These are phyloP conservation scores for Xanthia icteritia DNA, from an alignment of 2,888 invertebrate genomes.

Conservation along the genomic window DNA sequence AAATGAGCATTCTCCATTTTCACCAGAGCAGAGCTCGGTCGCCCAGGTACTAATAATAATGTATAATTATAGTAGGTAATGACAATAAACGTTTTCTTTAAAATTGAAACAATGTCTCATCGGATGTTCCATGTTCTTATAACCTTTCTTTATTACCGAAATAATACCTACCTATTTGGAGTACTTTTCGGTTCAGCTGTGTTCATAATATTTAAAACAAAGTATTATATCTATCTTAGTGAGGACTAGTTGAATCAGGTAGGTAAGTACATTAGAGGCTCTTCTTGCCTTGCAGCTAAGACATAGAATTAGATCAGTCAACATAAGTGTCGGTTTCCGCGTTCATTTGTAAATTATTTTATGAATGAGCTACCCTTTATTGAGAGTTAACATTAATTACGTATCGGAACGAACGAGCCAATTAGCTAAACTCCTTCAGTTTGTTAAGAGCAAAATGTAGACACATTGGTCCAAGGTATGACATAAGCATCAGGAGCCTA, in stretches of 20 bases:
- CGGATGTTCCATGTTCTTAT: neutral
- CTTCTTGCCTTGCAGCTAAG: neutral
- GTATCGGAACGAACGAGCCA: neutral
- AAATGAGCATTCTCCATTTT: no score
- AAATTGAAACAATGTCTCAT: no score
- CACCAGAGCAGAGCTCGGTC: no score
- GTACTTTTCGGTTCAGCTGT: neutral
- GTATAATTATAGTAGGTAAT: neutral
- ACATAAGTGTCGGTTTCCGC: no score
- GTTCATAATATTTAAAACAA: neutral
- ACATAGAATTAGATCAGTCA: neutral
- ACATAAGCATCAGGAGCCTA: slow-evolving; percentile 9
- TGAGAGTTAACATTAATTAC: neutral
- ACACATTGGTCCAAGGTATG: neutral
- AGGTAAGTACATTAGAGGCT: no score
- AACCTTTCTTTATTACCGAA: neutral
- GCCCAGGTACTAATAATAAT: no score
- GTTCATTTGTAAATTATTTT: neutral
- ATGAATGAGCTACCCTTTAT: neutral
- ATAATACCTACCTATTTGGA: neutral
- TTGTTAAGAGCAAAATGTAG: slow-evolving; percentile 19
- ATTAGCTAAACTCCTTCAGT: neutral
- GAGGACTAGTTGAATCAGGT: neutral
- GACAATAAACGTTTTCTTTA: neutral
- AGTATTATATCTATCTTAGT: no score